Evolutionary conservation across 2,797 vertebrate species (phyloP), one percentile per base, ranked within the genome.

Genomic region (Periophthalmus magnuspinnatus): DNA sequence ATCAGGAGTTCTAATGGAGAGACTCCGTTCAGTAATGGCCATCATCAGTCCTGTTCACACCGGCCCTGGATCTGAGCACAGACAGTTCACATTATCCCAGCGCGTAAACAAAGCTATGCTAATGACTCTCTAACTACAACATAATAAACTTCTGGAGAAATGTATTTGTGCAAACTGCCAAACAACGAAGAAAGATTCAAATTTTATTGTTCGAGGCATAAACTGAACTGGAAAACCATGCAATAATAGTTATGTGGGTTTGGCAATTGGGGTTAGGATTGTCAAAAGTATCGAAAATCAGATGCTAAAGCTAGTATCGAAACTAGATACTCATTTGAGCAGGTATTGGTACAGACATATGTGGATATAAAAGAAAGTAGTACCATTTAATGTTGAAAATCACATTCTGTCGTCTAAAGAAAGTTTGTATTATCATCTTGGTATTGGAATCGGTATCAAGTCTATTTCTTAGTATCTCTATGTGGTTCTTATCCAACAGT

Each of bases 21-120:
- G 56, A 74, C 24, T 61, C 66, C 17, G 59, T 66, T 67, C 67
- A 70, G 65, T 84, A 84, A 84, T 87, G 77, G 80, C 67, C 59
- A 65, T 71, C 78, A 79, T 81, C 64, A 62, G 64, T 60, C 57
- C 82, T 9, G 34, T 56, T 61, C 67, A 55, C 59, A 48, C 52
- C 78, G 76, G n/a, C 65, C 76, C 78, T 80, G 58, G 75, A 68
- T 58, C 56, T 13, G 72, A 60, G 76, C 64, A 62, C 80, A 80
- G 80, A 33, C 54, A 56, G 76, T 65, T 47, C 60, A 56, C 70
- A 67, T 83, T 69, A 68, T 69, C 67, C 33, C 34, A 69, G 52
- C 28, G 56, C 59, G 69, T 60, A 32, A 74, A 80, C 57, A 67
- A 41, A 59, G 24, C 10, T n/a, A 57, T 45, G 54, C 33, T 28